Evolutionary conservation across 2,113 vertebrate species (phyloP).

Genomic region (Excalfactoria chinensis): DNA sequence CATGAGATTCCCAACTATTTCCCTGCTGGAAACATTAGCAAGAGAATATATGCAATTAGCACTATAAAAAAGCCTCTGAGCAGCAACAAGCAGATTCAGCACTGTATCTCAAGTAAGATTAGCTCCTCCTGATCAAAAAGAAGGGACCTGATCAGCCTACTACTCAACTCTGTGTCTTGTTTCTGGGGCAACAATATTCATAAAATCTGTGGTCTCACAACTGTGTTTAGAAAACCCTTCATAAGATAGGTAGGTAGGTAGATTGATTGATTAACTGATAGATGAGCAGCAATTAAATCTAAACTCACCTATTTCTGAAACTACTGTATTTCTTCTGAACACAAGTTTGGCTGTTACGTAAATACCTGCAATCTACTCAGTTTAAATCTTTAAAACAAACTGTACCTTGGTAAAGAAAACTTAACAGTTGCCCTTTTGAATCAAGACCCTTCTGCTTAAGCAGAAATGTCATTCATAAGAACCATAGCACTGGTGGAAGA

Average conservation of each 20-base stretch:
- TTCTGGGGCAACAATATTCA: not conserved
- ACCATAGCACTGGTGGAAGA: conserved; percentile 35
- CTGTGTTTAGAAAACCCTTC: not conserved
- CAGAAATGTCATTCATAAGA: conserved; percentile 29
- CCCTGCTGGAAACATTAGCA: not conserved
- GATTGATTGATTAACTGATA: not conserved
- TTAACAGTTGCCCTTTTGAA: not conserved
- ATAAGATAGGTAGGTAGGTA: not conserved
- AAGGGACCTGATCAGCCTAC: not conserved
- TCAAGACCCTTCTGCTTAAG: conserved; percentile 26
- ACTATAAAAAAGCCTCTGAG: not conserved
- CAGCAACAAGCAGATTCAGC: not conserved
- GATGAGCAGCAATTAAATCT: not conserved
- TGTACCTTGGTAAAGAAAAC: not conserved
- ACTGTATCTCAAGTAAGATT: not conserved
- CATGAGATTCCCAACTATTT: not conserved
- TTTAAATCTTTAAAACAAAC: not conserved
- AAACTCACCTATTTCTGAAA: not conserved
- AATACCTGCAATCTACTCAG: not conserved
- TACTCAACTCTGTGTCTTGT: not conserved
- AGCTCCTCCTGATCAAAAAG: not conserved
- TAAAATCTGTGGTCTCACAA: not conserved
- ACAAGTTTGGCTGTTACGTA: not conserved
- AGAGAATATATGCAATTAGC: not conserved
- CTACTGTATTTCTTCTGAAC: not conserved